Conservation (phyloP, 2,888 invertebrate genomes). For the Micropterix aruncella region DNA sequence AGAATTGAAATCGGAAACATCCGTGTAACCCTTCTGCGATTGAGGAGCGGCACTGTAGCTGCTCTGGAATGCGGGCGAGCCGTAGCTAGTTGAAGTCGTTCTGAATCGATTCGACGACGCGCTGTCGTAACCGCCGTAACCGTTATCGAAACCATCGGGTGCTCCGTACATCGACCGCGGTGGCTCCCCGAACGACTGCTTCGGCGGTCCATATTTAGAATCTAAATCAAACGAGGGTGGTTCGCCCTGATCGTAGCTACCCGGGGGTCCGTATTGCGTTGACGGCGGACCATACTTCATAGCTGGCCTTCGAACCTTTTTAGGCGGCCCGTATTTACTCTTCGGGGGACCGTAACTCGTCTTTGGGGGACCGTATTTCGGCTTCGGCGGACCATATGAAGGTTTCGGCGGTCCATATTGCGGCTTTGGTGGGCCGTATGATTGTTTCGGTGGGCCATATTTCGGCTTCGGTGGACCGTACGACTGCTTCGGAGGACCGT, state of each 20-base stretch:
- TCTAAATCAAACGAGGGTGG: not conserved
- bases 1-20: conserved; percentile 7
- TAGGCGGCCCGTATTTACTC: conserved; percentile 6
- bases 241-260: not conserved
- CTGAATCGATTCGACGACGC: conserved; percentile 1
- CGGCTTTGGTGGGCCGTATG: conserved; percentile 15
- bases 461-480: conserved; percentile 14
- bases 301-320: conserved; percentile 7
- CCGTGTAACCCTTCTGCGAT: conserved; percentile 12
- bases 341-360: conserved; percentile 10
- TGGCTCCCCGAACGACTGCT: conserved; percentile 2
- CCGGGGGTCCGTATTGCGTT: not conserved
- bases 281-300: conserved; percentile 3
- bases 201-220: not conserved
- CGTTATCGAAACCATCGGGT: conserved; percentile 1
- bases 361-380: conserved; percentile 8
- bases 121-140: not conserved
- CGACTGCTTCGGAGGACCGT: conserved; percentile 16
- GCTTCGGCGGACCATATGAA: conserved; percentile 9
- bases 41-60: conserved; percentile 16
- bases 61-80: conserved; percentile 20
- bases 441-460: conserved; percentile 13
- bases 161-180: conserved; percentile 7
- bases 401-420: conserved; percentile 13
- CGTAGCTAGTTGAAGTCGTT: conserved; percentile 15